phyloP scores from a whole-genome alignment of 1,140 invertebrate genomes.

The Caerostris darwini region DNA sequence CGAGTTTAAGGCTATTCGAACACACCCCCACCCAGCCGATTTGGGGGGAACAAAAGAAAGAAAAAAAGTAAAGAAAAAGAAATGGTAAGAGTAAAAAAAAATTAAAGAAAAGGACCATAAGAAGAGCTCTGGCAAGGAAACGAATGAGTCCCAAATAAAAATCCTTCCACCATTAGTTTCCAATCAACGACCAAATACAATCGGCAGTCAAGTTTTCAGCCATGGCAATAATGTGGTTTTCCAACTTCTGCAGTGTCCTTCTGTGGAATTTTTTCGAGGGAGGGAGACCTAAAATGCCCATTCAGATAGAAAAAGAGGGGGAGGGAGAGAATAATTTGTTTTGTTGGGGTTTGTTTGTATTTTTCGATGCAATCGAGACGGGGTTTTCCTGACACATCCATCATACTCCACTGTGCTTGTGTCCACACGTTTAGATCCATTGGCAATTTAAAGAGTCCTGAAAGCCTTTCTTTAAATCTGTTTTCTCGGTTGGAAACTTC shows the following conservation, averaged over 20 bases:
- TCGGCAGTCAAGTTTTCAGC: neutral
- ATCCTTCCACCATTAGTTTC: conserved; percentile 48
- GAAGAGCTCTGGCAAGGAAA: conserved; percentile 36
- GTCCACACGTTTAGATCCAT: conserved; percentile 29
- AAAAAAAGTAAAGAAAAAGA: neutral
- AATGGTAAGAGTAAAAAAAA: neutral
- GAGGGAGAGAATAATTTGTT: conserved; percentile 45
- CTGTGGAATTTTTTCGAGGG: neutral
- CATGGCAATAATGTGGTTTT: conserved; percentile 19
- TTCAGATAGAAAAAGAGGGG: conserved; percentile 17
- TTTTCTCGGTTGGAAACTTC: too few species aligned
- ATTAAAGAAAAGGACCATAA: too few species aligned
- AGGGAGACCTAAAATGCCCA: conserved; percentile 41
- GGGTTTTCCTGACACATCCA: conserved; percentile 36
- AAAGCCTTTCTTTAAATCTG: neutral
- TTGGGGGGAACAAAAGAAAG: neutral
- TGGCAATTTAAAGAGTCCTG: conserved; percentile 6
- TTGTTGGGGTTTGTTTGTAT: conserved; percentile 28
- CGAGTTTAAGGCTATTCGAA: conserved; percentile 19
- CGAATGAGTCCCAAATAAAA: conserved; percentile 23
- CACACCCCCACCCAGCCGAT: neutral
- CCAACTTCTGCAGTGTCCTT: conserved; percentile 12
- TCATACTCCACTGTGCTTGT: conserved; percentile 10
- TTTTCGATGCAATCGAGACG: conserved; percentile 16
- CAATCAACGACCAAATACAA: conserved; percentile 65